phyloP scores from a whole-genome alignment of 2,888 invertebrate genomes.

The Tipula lateralis region DNA sequence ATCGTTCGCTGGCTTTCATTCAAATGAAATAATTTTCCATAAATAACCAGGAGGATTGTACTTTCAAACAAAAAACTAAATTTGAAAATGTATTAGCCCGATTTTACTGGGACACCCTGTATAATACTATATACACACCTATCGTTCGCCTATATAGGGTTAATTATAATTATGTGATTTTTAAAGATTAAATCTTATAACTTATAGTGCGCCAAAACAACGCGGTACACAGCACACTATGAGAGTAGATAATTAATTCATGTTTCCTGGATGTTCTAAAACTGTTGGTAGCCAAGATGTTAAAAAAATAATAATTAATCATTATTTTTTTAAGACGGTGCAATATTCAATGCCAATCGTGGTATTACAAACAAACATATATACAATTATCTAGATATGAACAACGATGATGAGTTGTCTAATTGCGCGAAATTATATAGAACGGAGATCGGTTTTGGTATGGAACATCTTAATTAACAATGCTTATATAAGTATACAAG shows the following conservation, averaged over 20 bases:
- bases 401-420: background rate
- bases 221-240: background rate
- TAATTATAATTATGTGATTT: background rate
- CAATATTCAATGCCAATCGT: background rate
- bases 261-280: background rate
- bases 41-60: no score
- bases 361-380: no score
- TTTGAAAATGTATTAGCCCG: no score
- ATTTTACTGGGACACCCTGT: no score
- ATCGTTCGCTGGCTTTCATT: no score
- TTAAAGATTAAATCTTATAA: background rate
- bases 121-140: no score
- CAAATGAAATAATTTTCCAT: no score
- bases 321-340: background rate
- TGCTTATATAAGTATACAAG: background rate
- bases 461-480: background rate
- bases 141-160: background rate
- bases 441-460: background rate
- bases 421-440: background rate
- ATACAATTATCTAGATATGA: no score
- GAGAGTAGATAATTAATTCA: background rate
- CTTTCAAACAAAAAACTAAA: no score
- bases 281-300: background rate
- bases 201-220: background rate
- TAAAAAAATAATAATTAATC: background rate